These are phyloP conservation scores for Tipula helvola DNA, from an alignment of 2,888 invertebrate genomes.

Conservation along the genomic window DNA sequence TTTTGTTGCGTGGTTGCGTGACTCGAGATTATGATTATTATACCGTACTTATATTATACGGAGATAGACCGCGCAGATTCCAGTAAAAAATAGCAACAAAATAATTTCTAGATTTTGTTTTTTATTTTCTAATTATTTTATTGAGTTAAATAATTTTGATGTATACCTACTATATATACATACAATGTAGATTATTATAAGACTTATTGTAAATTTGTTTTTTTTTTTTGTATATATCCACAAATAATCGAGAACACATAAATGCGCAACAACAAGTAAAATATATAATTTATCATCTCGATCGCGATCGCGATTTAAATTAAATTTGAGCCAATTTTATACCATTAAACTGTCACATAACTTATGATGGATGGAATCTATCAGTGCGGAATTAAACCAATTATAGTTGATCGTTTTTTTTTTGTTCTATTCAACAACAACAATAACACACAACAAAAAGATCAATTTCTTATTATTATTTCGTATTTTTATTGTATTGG, in stretches of 20 bases:
- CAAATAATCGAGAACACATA: not conserved
- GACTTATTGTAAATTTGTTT: not conserved
- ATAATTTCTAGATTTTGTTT: not conserved
- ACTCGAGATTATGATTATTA: not conserved
- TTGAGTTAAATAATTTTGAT: not conserved
- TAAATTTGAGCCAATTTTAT: constrained; percentile 4
- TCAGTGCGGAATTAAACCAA: not conserved
- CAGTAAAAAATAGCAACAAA: not conserved
- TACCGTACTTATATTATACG: not conserved
- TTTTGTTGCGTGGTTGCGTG: not conserved
- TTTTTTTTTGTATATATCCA: no score
- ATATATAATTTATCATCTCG: not conserved
- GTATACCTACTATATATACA: no score
- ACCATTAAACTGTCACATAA: constrained; percentile 4
- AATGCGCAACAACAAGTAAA: not conserved
- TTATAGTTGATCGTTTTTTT: not conserved
- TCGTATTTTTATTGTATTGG: not conserved
- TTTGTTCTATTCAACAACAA: not conserved
- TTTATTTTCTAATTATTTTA: not conserved
- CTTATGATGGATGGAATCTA: not conserved
- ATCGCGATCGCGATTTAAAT: not conserved
- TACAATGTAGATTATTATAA: not conserved
- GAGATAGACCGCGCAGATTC: not conserved
- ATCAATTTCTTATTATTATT: not conserved
- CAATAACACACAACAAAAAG: not conserved